Evolutionary conservation across 1,140 invertebrate genomes (phyloP).

Genomic region (Melitaea cinxia): DNA sequence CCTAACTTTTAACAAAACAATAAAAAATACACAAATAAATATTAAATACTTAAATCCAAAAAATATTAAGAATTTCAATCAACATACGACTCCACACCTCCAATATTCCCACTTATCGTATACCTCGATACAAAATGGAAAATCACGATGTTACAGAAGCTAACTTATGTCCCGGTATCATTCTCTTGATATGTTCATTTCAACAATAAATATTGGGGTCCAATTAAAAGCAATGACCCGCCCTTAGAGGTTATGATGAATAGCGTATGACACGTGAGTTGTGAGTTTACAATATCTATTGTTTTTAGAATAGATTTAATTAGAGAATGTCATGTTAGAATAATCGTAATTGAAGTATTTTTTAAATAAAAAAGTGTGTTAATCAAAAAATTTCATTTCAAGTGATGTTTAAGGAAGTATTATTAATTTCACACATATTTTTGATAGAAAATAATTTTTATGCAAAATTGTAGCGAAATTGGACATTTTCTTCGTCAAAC

Average conservation of each 20-base stretch:
- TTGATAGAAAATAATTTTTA: no score
- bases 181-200: conserved; percentile 75
- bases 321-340: no score
- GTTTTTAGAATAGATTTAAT: not conserved
- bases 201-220: conserved; percentile 73
- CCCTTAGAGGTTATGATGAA: conserved; percentile 6
- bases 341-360: no score
- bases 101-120: conserved; percentile 62
- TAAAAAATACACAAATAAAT: no score
- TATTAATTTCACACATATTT: no score
- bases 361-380: no score
- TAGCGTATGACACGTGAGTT: not conserved
- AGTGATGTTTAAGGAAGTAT: no score
- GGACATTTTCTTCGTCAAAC: no score
- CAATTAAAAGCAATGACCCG: conserved; percentile 56
- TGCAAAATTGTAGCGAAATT: no score
- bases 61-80: not conserved
- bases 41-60: no score
- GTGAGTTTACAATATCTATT: not conserved
- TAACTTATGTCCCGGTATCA: conserved; percentile 70
- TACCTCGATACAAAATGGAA: conserved; percentile 76
- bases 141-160: conserved; percentile 73
- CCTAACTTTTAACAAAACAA: no score
- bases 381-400: no score
- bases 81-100: conserved; percentile 41